phyloP scores from a whole-genome alignment of 2,113 vertebrate species.

The Crotalus viridis region DNA sequence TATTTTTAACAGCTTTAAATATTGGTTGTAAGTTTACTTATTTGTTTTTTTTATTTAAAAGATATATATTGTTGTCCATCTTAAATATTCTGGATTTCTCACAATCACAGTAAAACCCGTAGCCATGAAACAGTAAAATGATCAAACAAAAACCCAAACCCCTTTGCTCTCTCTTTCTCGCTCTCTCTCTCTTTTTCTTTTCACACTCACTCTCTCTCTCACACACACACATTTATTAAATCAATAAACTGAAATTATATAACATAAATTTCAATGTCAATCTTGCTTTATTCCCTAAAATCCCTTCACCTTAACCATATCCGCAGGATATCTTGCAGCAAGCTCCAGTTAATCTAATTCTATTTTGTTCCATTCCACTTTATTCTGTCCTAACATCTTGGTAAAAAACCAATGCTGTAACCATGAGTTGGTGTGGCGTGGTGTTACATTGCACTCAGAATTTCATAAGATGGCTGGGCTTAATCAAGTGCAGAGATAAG shows the following conservation, averaged over 20 bases:
- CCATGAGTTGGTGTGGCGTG: background rate
- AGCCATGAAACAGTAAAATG: background rate
- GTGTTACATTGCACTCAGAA: background rate
- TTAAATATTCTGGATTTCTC: background rate
- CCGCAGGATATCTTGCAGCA: background rate
- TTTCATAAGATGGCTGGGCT: background rate
- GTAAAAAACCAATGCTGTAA: background rate
- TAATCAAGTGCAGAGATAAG: background rate
- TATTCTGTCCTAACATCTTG: background rate
- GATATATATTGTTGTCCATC: background rate
- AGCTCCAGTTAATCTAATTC: background rate
- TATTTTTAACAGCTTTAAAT: background rate
- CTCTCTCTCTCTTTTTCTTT: no score
- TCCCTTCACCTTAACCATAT: background rate
- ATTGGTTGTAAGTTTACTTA: background rate
- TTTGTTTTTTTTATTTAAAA: background rate
- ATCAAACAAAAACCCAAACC: background rate
- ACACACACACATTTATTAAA: background rate
- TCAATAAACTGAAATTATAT: background rate
- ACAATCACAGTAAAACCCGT: background rate
- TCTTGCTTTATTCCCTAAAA: background rate
- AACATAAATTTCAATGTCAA: background rate
- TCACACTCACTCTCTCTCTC: no score
- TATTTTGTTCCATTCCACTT: background rate
- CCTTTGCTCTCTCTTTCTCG: background rate